phyloP scores from a whole-genome alignment of 2,113 vertebrate genomes.

The Phalacrocorax carbo region DNA sequence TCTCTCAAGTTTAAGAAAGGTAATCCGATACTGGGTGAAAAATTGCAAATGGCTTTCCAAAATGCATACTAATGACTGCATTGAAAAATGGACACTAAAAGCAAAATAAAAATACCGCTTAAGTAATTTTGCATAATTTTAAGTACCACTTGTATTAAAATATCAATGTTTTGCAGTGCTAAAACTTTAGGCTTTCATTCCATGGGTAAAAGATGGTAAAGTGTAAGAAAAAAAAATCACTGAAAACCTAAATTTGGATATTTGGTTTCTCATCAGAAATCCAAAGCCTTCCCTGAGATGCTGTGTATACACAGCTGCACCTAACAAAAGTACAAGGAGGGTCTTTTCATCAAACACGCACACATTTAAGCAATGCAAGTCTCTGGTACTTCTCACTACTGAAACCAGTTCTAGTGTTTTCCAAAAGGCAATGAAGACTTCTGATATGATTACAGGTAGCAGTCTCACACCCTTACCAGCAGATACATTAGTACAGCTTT shows the following conservation, averaged over 20 bases:
- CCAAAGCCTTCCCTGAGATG: background rate
- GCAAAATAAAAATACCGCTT: background rate
- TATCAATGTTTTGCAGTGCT: background rate
- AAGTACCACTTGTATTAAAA: background rate
- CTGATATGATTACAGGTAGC: background rate
- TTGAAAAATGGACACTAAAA: background rate
- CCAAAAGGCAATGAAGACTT: background rate
- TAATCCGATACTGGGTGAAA: background rate
- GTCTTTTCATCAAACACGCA: background rate
- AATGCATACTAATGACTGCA: background rate
- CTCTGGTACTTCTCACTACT: background rate
- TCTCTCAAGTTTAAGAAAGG: background rate
- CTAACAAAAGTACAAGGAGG: background rate
- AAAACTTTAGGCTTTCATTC: background rate
- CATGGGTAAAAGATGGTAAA: background rate
- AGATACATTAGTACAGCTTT: background rate
- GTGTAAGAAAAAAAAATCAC: background rate
- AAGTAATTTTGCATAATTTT: background rate
- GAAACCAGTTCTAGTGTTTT: background rate
- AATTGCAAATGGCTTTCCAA: background rate
- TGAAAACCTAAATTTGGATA: background rate
- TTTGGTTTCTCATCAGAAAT: background rate
- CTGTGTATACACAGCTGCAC: background rate
- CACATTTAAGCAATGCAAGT: background rate
- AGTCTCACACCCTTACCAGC: background rate